Base-by-base conservation (phyloP, 2,888 invertebrate species). In the Dynastes grantii region DNA sequence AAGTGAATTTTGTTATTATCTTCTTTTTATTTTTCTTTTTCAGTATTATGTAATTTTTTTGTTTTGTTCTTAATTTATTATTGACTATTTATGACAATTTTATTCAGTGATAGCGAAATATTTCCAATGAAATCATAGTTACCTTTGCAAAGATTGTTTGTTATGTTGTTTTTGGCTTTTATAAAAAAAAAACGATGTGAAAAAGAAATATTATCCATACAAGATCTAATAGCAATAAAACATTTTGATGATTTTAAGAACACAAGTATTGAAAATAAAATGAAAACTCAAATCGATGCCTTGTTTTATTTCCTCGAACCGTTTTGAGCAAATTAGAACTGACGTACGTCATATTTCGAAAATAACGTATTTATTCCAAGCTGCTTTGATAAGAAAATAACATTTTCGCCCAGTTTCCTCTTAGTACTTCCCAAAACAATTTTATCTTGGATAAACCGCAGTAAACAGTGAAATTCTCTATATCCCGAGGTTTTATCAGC, bases 51-150 rank as follows among this genome's bases (percentile, higher is more conserved):
- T 75, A 75, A 75, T 75, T 75, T 71, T 61, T 75, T 73, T 73
- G 45, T 75, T 75, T 76, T 76, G 58, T 76, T 67, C 76, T 68
- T 77, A 67, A 79, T 79, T 79, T 79, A 79, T 79, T 79, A 68
- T 76, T 53, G 63, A 73, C 71, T 78, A 78, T 78, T 78, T 78
- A 78, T 79, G 79, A 76, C 79, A 79, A 76, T 79, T 70, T 78
- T 71, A 78, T 58, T 64, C 70, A 64, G 40, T 78, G 78, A 76
- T 68, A 67, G 65, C 75, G 29, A 16, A 79, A 68, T 76, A 65
- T 70, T 84, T 84, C 83, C 84, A 84, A 84, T 84, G 80, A 82
- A 82, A 76, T 83, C 83, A 82, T 85, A 85, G 85, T 85, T 85
- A 86, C 85, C 86, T 83, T 81, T 83, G 82, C 73, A 75, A 45